Percentiles rank a stretch among this genome's conserved stretches.
Conservation (phyloP, 1,140 invertebrate genomes). For the Drosophila sucinea region DNA sequence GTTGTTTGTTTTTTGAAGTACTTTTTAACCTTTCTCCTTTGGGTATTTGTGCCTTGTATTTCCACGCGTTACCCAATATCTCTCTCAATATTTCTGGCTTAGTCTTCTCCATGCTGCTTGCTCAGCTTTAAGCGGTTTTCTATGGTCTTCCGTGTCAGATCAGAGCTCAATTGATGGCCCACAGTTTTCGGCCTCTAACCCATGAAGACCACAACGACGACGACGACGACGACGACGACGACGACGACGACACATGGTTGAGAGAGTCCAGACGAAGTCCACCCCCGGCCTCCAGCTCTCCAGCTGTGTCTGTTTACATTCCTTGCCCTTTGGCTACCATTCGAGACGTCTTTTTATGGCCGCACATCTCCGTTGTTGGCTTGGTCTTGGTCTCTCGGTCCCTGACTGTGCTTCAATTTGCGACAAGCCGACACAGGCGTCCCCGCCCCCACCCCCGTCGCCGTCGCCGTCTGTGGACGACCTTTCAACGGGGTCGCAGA, state of each 20-base stretch:
- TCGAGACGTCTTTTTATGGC: conserved; percentile 51
- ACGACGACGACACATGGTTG: conserved; percentile 39
- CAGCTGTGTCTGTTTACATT: conserved; percentile 68
- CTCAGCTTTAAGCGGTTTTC: conserved; percentile 46
- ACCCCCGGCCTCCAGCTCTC: conserved; percentile 39
- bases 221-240: conserved; percentile 28
- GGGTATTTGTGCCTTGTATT: neutral
- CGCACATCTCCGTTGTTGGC: conserved; percentile 1
- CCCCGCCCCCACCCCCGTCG: conserved; percentile 7
- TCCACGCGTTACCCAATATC: conserved; percentile 6
- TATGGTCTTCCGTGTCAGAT: conserved; percentile 50
- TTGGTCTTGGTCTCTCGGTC: conserved; percentile 1
- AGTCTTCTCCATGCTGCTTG: conserved; percentile 4
- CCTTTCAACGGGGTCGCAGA: conserved; percentile 69
- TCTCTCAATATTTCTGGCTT: neutral
- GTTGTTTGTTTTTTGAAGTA: neutral
- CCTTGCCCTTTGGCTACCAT: conserved; percentile 58
- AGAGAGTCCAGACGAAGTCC: conserved; percentile 28
- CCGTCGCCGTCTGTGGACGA: conserved; percentile 35
- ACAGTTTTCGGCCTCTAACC: conserved; percentile 47
- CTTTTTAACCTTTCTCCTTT: neutral
- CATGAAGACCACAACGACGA: conserved; percentile 36
- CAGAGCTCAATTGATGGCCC: conserved; percentile 53
- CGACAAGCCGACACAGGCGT: conserved; percentile 27
- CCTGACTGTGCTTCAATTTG: conserved; percentile 60